These are phyloP conservation scores for Lichenostomus cassidix DNA, from an alignment of 2,113 vertebrate species.

Conservation along the genomic window DNA sequence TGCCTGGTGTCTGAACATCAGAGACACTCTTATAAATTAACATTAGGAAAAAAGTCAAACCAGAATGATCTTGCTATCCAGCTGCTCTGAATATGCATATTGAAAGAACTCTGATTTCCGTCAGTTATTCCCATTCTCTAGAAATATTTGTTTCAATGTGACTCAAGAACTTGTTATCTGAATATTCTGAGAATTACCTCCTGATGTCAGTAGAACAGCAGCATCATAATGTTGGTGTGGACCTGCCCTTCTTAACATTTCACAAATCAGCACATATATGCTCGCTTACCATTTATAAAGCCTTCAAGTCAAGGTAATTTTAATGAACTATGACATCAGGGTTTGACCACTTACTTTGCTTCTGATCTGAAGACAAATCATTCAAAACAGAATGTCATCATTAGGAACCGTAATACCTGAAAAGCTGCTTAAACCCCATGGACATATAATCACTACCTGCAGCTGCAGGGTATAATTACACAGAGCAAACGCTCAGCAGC, in stretches of 20 bases:
- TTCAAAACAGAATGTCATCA: background rate
- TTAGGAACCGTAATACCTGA: background rate
- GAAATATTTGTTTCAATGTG: background rate
- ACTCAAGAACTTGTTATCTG: background rate
- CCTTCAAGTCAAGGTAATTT: background rate
- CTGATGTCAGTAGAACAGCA: background rate
- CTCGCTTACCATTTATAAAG: background rate
- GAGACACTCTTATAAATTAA: background rate
- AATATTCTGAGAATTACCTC: background rate
- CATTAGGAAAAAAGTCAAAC: background rate
- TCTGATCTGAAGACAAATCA: background rate
- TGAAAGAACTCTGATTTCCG: background rate
- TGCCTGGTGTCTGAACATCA: background rate
- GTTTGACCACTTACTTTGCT: background rate
- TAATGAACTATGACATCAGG: background rate
- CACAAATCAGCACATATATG: background rate
- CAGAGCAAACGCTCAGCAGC: background rate
- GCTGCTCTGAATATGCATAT: background rate
- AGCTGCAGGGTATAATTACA: background rate
- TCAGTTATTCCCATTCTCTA: background rate
- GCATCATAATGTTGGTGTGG: background rate
- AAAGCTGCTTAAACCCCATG: background rate
- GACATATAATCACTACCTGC: background rate
- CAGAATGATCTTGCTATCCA: background rate
- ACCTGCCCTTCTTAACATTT: background rate